Percentiles rank a stretch among this genome's conserved stretches.
Conservation (phyloP, 2,888 invertebrate species). For the Leucophenga maculata region DNA sequence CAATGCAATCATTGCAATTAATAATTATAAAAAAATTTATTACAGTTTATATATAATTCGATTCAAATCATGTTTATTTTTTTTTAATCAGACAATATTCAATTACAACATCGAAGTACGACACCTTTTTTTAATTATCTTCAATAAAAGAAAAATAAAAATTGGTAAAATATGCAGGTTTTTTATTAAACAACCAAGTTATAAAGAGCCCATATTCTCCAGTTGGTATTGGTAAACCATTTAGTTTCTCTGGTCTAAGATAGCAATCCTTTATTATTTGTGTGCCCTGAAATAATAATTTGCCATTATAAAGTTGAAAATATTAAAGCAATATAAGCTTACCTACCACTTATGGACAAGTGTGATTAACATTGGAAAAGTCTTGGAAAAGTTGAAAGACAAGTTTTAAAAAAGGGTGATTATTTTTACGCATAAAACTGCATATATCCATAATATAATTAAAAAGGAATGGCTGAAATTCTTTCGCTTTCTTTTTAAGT, state of each 20-base stretch:
- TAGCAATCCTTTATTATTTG: slow-evolving; percentile 6
- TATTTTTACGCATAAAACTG: not conserved
- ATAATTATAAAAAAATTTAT: too few relatives aligned
- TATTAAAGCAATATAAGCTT: too few relatives aligned
- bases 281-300: too few relatives aligned
- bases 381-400: not conserved
- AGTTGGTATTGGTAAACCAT: slow-evolving; percentile 37
- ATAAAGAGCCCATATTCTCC: slow-evolving; percentile 33
- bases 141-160: not conserved
- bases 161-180: not conserved
- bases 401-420: not conserved
- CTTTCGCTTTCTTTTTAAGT: not conserved
- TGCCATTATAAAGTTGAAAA: too few relatives aligned
- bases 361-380: slow-evolving; percentile 7
- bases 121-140: too few relatives aligned
- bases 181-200: slow-evolving; percentile 10
- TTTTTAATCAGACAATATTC: too few relatives aligned
- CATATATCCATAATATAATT: not conserved
- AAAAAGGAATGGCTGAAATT: slow-evolving; percentile 3
- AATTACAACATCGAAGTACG: too few relatives aligned
- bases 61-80: too few relatives aligned
- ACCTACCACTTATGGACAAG: slow-evolving; percentile 31
- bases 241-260: slow-evolving; percentile 18
- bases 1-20: too few relatives aligned
- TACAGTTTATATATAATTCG: too few relatives aligned